Base-by-base conservation (phyloP, 1,140 invertebrate genomes). In the Pseudobourletiella spinata region DNA sequence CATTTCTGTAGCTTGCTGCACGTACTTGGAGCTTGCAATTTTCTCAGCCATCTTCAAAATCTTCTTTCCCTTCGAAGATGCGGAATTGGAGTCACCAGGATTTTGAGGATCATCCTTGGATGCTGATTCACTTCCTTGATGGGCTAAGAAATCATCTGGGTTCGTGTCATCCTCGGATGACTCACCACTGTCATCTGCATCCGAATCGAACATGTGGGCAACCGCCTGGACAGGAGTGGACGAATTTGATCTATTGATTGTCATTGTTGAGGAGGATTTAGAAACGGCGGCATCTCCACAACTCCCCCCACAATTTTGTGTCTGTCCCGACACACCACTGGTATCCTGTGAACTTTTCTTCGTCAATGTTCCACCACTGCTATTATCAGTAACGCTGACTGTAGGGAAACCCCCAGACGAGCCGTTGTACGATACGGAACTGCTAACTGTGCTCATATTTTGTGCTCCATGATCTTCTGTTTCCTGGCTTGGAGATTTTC, bases 171-270 rank as follows among this genome's bases (percentile, higher is more conserved):
- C 91, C 15, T 86, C 86, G 14, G 88, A 91, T 0, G 90, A 92
- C 75, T 93, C 91, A 1, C 90, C 91, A 42, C 88, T 89, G 74
- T 95, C 92, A 72, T 95, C 92, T 2, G 92, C 83, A 64, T 94
- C 89, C 26, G 87, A 90, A 72, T 91, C 83, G 72, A 84, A 90
- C 70, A 91, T 78, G 2, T 64, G 63, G 29, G 59, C 29, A 14
- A 48, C 42, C 39, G 35, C 25, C 2, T 14, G n/a, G n/a, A 11
- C 3, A 15, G 22, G 22, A 35, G 55, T 28, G 14, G 44, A 48
- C 6, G 44, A 11, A 48, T 48, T 48, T 11, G 44, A 48, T 6
- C 4, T 11, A 18, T 52, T 52, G 50, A 52, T 52, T 52, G 50
- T 25, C 50, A 52, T 52, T 8, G 44, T 18, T 18, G 44, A 48